Conservation (phyloP, 1,140 invertebrate species). For the Laupala kohalensis region DNA sequence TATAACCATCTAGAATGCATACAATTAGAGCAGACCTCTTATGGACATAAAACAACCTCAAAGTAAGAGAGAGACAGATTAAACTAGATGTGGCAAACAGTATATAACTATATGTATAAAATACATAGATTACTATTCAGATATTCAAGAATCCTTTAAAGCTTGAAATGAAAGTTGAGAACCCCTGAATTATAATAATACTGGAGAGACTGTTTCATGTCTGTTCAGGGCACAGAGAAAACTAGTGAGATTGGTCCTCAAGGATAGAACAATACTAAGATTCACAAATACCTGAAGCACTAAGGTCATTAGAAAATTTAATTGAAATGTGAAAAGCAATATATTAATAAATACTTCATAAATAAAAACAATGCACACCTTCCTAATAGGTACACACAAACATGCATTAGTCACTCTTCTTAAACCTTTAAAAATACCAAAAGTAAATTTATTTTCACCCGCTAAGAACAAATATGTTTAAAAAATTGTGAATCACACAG, state of each 20-base stretch:
- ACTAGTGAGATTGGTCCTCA: background rate
- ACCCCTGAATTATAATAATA: too few species aligned
- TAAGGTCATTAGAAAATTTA: background rate
- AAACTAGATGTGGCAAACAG: too few species aligned
- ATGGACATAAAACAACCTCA: too few species aligned
- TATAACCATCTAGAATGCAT: too few species aligned
- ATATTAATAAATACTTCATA: background rate
- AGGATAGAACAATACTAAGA: background rate
- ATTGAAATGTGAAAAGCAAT: background rate
- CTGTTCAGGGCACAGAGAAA: background rate
- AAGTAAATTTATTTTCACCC: background rate
- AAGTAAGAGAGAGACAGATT: too few species aligned
- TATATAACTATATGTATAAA: background rate
- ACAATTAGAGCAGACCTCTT: too few species aligned
- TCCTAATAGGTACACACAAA: background rate
- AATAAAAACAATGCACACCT: background rate
- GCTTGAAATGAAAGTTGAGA: too few species aligned
- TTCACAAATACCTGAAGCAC: background rate
- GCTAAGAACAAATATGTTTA: too few species aligned
- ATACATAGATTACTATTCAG: too few species aligned
- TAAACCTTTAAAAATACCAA: background rate
- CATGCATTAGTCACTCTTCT: background rate
- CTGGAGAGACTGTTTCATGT: background rate
- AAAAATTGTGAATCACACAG: too few species aligned
- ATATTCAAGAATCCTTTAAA: too few species aligned